These are phyloP conservation scores for Dromococcyx pavoninus DNA, from an alignment of 2,797 vertebrate genomes.

Conservation along the genomic window DNA sequence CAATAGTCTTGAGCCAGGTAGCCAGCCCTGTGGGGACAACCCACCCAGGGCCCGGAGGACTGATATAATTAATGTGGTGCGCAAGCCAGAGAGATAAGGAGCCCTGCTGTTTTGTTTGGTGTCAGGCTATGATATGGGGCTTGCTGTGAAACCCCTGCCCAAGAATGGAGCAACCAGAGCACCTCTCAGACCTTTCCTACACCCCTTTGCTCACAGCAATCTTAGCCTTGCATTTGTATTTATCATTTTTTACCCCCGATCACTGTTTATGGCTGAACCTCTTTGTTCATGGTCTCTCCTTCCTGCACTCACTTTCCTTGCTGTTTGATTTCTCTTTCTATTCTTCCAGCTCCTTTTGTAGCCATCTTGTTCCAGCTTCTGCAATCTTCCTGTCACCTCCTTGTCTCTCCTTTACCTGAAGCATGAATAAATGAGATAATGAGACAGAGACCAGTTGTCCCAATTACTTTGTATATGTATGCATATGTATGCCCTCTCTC, in stretches of 20 bases:
- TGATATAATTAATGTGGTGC: neutral
- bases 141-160: neutral
- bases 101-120: fast-evolving
- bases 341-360: neutral
- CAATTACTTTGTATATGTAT: neutral
- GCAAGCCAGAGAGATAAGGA: neutral
- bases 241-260: neutral
- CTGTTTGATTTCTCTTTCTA: neutral
- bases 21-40: fast-evolving
- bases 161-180: neutral
- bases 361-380: neutral
- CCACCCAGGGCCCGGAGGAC: fast-evolving
- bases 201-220: neutral
- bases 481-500: neutral
- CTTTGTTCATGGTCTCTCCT: neutral
- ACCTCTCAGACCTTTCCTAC: neutral
- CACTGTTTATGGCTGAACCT: neutral
- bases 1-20: neutral
- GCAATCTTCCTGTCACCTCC: neutral
- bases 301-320: neutral
- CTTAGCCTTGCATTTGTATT: neutral
- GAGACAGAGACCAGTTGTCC: neutral
- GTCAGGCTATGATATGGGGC: neutral
- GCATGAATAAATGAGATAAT: constrained; percentile 1
- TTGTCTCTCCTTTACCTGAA: neutral